Evolutionary conservation across 2,797 vertebrate species (phyloP).

Genomic region (Acanthis flammea): DNA sequence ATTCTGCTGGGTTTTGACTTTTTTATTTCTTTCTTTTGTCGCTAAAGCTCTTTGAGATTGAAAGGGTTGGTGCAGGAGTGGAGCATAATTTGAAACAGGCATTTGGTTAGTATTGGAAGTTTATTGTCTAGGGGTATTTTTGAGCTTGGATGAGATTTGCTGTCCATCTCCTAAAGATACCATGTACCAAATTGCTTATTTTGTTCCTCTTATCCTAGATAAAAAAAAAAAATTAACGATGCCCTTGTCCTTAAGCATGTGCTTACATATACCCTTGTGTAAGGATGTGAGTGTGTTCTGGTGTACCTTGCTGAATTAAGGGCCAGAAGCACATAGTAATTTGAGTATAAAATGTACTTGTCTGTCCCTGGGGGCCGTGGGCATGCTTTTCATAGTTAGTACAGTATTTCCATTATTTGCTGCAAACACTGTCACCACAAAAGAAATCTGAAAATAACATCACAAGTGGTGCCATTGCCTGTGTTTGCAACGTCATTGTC

Average conservation of each 20-base stretch:
- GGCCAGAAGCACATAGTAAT: neutral
- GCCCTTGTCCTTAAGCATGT: neutral
- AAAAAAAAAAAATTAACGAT: neutral
- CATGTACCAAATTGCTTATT: neutral
- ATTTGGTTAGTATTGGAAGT: neutral
- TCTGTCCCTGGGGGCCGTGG: neutral
- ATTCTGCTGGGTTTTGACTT: neutral
- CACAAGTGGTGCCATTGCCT: neutral
- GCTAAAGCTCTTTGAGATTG: neutral
- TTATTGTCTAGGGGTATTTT: neutral
- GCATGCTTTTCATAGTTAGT: neutral
- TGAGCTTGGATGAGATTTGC: neutral
- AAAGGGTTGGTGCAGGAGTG: neutral
- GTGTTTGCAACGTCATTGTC: neutral
- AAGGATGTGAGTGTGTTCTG: neutral
- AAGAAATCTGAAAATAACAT: conserved; percentile 38
- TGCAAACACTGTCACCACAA: neutral
- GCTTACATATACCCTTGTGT: neutral
- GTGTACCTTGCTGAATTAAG: neutral
- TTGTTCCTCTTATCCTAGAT: neutral
- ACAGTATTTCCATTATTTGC: conserved; percentile 19
- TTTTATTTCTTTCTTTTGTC: neutral
- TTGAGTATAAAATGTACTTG: conserved; percentile 8
- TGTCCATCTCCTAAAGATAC: neutral
- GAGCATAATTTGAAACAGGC: conserved; percentile 21